Percentiles rank a stretch among this genome's conserved stretches.
These are phyloP conservation scores for Andrena camellia DNA, from an alignment of 2,888 invertebrate species.

Conservation along the genomic window DNA sequence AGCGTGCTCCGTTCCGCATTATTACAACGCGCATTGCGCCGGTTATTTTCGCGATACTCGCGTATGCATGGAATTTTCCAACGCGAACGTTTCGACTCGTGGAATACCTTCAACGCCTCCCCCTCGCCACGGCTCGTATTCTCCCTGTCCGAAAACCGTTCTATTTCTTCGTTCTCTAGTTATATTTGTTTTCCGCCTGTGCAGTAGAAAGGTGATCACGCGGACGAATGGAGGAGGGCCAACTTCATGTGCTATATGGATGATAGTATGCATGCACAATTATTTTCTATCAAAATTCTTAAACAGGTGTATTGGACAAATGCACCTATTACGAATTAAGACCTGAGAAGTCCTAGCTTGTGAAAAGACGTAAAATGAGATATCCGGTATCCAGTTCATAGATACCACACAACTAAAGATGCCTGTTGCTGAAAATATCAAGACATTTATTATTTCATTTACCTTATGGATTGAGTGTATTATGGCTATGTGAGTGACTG, in stretches of 20 bases:
- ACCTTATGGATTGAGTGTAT: neutral
- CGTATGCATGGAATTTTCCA: slow-evolving; percentile 72
- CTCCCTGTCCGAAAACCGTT: slow-evolving; percentile 22
- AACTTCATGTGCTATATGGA: neutral
- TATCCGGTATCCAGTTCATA: neutral
- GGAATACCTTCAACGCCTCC: slow-evolving; percentile 33
- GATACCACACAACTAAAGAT: neutral
- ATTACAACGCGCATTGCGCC: slow-evolving; percentile 41
- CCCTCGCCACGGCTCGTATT: slow-evolving; percentile 2
- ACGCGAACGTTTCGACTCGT: slow-evolving; percentile 49
- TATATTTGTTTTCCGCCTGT: neutral
- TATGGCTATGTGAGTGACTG: neutral
- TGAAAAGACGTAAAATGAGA: neutral
- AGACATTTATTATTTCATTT: neutral
- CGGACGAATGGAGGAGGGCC: neutral
- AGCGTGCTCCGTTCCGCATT: slow-evolving; percentile 20
- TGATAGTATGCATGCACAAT: neutral
- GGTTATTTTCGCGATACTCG: slow-evolving; percentile 49
- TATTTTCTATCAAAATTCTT: neutral
- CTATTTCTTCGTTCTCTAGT: slow-evolving; percentile 38
- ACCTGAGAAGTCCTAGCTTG: neutral
- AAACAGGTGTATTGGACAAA: neutral
- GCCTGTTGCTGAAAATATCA: neutral
- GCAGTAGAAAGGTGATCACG: neutral
- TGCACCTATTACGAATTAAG: neutral